Percentiles rank a stretch among this genome's conserved stretches.
These are phyloP conservation scores for Danaus melanippus DNA, from an alignment of 1,140 invertebrate species.

Conservation along the genomic window DNA sequence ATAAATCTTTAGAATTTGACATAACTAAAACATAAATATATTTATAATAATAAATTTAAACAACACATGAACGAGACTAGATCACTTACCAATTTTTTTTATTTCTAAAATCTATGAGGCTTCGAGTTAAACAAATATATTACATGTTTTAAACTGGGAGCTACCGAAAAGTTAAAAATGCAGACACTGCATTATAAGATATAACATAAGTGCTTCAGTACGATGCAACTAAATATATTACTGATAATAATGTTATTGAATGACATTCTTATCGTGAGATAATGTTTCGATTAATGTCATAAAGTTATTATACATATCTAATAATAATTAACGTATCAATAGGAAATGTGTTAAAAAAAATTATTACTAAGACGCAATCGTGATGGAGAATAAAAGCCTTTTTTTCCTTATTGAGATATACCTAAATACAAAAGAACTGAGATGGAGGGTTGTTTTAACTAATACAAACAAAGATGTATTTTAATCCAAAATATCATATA, in stretches of 20 bases:
- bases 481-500: too few species aligned
- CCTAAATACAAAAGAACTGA: too few species aligned
- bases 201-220: too few species aligned
- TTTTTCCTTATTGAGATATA: too few species aligned
- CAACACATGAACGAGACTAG: slow-evolving; percentile 30
- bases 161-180: too few species aligned
- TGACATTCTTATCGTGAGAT: slow-evolving; percentile 8
- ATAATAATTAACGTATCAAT: slow-evolving; percentile 2
- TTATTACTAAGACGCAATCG: too few species aligned
- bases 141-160: too few species aligned
- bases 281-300: slow-evolving; percentile 5
- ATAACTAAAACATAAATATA: slow-evolving; percentile 43
- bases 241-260: slow-evolving; percentile 14
- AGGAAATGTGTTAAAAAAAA: too few species aligned
- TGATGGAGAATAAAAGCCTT: too few species aligned
- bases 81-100: slow-evolving; percentile 37
- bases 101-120: slow-evolving; percentile 44
- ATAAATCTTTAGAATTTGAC: slow-evolving; percentile 52
- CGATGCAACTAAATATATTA: slow-evolving; percentile 11
- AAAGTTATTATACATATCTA: background rate
- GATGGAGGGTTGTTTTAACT: too few species aligned
- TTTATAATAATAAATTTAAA: slow-evolving; percentile 27
- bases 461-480: too few species aligned
- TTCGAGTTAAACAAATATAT: slow-evolving; percentile 8
- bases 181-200: too few species aligned